Evolutionary conservation across 2,797 vertebrate species (phyloP), one percentile per base, ranked within the genome.

Genomic region (Trachurus trachurus): DNA sequence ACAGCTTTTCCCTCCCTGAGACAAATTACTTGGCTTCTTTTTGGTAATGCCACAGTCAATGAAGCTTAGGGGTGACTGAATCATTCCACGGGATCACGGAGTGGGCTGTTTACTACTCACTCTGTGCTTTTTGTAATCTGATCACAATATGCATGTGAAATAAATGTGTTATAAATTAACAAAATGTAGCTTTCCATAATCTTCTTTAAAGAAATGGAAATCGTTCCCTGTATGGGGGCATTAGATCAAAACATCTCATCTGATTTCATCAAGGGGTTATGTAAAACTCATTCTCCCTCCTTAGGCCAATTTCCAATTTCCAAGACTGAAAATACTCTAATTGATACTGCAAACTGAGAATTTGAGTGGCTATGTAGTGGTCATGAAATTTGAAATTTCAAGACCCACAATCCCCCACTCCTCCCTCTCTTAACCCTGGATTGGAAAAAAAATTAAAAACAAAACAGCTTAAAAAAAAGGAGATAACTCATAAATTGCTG

Each of bases 401-500:
- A 47, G 45, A 47, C 45, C 45, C 16, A 6, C 6, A 19, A 42
- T 11, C 16, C 45, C 45, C 45, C 16, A 15, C 45, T 17, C 15
- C 16, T 47, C 5, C 45, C 16, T 17, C 45, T 19, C 16, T 47
- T 47, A 47, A 85, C 58, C 58, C 59, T 64, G 19, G 47, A 71
- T 15, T 34, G 21, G 29, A 58, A 45, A 29, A 60, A 67, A 58
- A 65, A 74, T 17, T 45, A 26, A 61, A 85, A 84, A 81, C 61
- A 87, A 87, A 87, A 82, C 44, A 61, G 63, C 45, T 49, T 65
- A 34, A 34, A 84, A 87, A 84, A 83, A 72, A 62, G 70, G 44
- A 90, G 68, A 89, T 76, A 88, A 82, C 56, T 87, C 80, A 83
- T 85, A 88, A 91, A 94, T 95, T 91, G 94, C 95, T 96, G 92